Conservation (phyloP, 2,113 vertebrate species). For the Silurus meridionalis region DNA sequence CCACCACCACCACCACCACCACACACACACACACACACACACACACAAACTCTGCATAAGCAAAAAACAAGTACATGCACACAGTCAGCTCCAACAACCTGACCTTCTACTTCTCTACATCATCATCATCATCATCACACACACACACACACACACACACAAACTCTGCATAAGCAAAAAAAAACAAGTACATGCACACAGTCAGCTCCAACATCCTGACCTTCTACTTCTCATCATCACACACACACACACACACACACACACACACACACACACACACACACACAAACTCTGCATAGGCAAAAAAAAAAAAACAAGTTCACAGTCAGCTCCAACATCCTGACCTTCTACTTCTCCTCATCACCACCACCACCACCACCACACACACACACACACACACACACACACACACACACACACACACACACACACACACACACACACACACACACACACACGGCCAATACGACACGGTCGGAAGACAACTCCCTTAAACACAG, state of each 20-base stretch:
- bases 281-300: conserved; percentile 33
- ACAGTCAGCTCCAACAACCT: too few species aligned
- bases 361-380: not conserved
- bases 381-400: not conserved
- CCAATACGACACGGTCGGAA: conserved; percentile 41
- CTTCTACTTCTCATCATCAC: not conserved
- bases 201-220: too few species aligned
- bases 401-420: not conserved
- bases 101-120: too few species aligned
- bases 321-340: conserved; percentile 73
- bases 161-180: too few species aligned
- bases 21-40: too few species aligned
- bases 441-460: not conserved
- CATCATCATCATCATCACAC: too few species aligned
- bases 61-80: too few species aligned
- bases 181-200: too few species aligned
- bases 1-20: too few species aligned
- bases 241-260: not conserved
- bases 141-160: too few species aligned
- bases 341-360: conserved; percentile 69
- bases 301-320: conserved; percentile 68
- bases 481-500: conserved; percentile 46
- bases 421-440: conserved; percentile 4
- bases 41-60: too few species aligned
- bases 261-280: not conserved